phyloP scores from a whole-genome alignment of 2,888 invertebrate genomes.

The Palloptera scutellata region DNA sequence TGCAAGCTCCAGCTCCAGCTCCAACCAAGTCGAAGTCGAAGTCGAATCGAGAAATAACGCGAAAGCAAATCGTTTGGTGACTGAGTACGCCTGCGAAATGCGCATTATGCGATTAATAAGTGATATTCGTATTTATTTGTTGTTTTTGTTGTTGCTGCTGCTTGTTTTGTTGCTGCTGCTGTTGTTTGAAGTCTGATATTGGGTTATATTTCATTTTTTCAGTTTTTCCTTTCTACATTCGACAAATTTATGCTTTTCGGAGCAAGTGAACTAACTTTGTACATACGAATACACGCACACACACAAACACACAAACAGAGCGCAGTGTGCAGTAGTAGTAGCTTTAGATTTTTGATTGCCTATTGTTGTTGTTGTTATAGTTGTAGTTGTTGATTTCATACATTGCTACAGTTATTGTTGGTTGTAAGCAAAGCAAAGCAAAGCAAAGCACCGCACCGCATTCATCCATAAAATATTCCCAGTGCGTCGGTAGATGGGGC shows the following conservation, averaged over 20 bases:
- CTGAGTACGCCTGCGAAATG: slow-evolving; percentile 26
- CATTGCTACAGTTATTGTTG: too few species aligned
- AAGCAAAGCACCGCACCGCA: not conserved
- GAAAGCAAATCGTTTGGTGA: not conserved
- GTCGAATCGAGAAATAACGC: too few species aligned
- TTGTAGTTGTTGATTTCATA: too few species aligned
- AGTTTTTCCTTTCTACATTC: slow-evolving; percentile 33
- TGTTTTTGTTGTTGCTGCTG: too few species aligned
- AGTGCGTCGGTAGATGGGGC: too few species aligned
- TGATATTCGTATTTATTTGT: slow-evolving; percentile 30
- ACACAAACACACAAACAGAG: too few species aligned
- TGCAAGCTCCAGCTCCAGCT: too few species aligned
- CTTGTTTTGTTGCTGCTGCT: slow-evolving; percentile 14
- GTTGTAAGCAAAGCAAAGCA: too few species aligned
- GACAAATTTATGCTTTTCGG: slow-evolving; percentile 48
- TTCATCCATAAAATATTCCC: not conserved
- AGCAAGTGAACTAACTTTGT: slow-evolving; percentile 48
- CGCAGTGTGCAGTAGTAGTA: not conserved
- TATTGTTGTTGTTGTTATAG: not conserved
- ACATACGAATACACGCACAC: too few species aligned
- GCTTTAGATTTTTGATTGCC: not conserved
- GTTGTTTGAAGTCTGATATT: slow-evolving; percentile 48
- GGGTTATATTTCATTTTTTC: slow-evolving; percentile 56
- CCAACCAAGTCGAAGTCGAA: too few species aligned
- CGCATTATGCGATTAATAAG: slow-evolving; percentile 36